These are phyloP conservation scores for Hydrotaea diabolus DNA, from an alignment of 2,888 invertebrate genomes.

Conservation along the genomic window DNA sequence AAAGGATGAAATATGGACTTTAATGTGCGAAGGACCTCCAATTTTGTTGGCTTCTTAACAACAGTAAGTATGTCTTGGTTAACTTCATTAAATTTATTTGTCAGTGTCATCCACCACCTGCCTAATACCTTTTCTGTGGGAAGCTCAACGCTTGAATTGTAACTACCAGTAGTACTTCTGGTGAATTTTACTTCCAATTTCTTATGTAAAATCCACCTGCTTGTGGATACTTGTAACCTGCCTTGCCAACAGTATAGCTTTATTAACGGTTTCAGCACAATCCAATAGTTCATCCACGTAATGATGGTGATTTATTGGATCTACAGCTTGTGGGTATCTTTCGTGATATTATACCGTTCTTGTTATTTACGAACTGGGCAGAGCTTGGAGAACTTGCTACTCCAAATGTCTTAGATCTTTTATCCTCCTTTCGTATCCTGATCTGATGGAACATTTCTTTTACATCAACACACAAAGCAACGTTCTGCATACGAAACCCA, in stretches of 20 bases:
- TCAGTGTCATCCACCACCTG: conserved; percentile 49
- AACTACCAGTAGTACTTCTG: no score
- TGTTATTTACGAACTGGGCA: no score
- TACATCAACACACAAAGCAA: no score
- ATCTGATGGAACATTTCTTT: background rate
- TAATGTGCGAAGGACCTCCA: no score
- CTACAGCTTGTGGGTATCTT: no score
- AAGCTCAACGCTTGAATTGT: no score
- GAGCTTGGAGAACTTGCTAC: no score
- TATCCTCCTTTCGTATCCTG: background rate
- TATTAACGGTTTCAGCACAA: conserved; percentile 68
- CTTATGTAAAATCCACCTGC: conserved; percentile 59
- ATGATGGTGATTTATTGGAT: background rate
- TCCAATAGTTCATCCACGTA: conserved; percentile 65
- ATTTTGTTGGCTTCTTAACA: no score
- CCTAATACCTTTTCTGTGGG: conserved; percentile 25
- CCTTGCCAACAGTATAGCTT: conserved; percentile 34
- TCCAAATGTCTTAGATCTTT: background rate
- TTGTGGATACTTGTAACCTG: conserved; percentile 19
- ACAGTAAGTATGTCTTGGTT: no score
- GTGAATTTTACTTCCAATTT: conserved; percentile 70
- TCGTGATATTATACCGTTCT: no score
- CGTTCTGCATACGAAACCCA: no score
- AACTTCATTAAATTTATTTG: conserved; percentile 26
- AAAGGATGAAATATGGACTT: background rate